Evolutionary conservation across 1,140 invertebrate genomes (phyloP).

Genomic region (Panulirus ornatus): DNA sequence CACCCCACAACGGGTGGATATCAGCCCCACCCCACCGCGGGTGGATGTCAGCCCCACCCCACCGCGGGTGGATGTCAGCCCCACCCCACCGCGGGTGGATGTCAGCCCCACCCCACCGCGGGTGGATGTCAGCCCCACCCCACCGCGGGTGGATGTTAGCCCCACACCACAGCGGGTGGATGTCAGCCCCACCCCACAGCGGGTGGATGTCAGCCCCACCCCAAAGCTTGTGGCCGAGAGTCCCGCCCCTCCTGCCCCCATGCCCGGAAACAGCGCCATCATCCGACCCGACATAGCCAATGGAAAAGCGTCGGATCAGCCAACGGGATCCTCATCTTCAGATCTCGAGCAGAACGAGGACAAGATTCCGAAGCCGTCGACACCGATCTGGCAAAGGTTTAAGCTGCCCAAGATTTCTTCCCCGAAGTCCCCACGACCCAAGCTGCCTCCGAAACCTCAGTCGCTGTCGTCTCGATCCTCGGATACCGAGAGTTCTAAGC

Average conservation of each 20-base stretch:
- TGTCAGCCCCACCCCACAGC: background rate
- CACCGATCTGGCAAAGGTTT: conserved; percentile 64
- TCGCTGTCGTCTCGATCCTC: conserved; percentile 59
- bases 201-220: background rate
- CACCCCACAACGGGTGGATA: conserved; percentile 15
- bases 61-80: conserved; percentile 2
- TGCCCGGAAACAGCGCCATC: too few species aligned
- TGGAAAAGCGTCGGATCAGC: conserved; percentile 1
- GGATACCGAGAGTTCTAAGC: conserved; percentile 53
- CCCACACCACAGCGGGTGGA: background rate
- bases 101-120: background rate
- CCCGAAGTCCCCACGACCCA: conserved; percentile 50
- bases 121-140: background rate
- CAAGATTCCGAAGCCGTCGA: conserved; percentile 11
- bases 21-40: conserved; percentile 30
- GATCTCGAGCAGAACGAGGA: conserved; percentile 37
- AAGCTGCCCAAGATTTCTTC: conserved; percentile 62
- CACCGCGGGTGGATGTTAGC: conserved; percentile 2
- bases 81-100: background rate
- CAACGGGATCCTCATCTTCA: conserved; percentile 24
- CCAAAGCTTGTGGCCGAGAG: background rate
- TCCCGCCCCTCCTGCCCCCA: background rate
- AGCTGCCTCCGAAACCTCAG: conserved; percentile 54
- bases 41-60: background rate
- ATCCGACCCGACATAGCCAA: conserved; percentile 8